These are phyloP conservation scores for Mycetomoellerius zeteki DNA, from an alignment of 1,140 invertebrate genomes.

Conservation along the genomic window DNA sequence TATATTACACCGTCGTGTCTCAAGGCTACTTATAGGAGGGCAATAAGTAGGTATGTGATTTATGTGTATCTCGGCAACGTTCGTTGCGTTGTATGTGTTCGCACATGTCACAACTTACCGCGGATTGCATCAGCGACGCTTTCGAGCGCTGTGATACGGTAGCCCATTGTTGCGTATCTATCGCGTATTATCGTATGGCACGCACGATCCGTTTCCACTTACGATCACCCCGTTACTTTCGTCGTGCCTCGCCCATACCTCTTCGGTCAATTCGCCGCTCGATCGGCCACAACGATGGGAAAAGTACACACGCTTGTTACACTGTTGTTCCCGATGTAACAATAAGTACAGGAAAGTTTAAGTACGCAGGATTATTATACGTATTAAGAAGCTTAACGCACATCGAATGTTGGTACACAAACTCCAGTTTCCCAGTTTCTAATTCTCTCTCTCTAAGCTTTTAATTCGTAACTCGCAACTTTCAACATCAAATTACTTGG, in stretches of 20 bases:
- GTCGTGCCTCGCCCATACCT: slow-evolving; percentile 46
- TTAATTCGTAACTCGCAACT: slow-evolving; percentile 14
- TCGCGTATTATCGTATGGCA: slow-evolving; percentile 66
- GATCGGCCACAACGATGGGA: slow-evolving; percentile 35
- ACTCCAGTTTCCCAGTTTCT: slow-evolving; percentile 13
- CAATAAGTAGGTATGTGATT: slow-evolving; percentile 80
- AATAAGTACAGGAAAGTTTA: not conserved
- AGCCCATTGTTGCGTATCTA: slow-evolving; percentile 77
- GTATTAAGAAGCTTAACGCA: slow-evolving; percentile 20
- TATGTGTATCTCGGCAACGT: slow-evolving; percentile 57
- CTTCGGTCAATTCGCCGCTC: slow-evolving; percentile 44
- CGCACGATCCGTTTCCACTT: slow-evolving; percentile 63
- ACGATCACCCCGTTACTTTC: slow-evolving; percentile 57
- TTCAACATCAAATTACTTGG: not conserved
- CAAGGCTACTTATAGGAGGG: slow-evolving; percentile 65
- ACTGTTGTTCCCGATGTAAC: not conserved
- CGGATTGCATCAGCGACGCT: slow-evolving; percentile 80
- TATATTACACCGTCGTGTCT: slow-evolving; percentile 65
- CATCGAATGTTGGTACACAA: not conserved
- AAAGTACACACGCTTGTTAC: slow-evolving; percentile 10
- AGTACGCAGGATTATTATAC: slow-evolving; percentile 3
- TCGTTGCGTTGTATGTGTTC: not conserved
- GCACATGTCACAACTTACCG: slow-evolving; percentile 73
- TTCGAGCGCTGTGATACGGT: slow-evolving; percentile 77
- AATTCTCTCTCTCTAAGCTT: slow-evolving; percentile 21